Percentiles rank a stretch among this genome's conserved stretches.
Evolutionary conservation across 1,140 invertebrate genomes (phyloP).

Genomic region (Drosophila sp.): DNA sequence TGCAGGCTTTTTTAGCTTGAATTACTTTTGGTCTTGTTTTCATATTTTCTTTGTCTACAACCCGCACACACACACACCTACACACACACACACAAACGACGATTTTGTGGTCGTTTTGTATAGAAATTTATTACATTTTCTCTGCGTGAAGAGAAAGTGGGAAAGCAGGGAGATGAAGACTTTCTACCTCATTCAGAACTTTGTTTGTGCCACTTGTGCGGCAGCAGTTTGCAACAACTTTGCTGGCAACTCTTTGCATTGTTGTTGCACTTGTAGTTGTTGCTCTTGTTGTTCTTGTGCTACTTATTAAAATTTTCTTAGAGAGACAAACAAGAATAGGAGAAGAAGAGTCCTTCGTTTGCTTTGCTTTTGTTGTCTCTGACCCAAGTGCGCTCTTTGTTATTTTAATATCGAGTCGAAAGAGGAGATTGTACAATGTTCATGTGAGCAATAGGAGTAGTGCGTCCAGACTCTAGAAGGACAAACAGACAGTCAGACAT

Average conservation of each 20-base stretch:
- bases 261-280: conserved; percentile 24
- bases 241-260: conserved; percentile 45
- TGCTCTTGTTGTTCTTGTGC: conserved; percentile 31
- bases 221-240: conserved; percentile 52
- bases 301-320: conserved; percentile 60
- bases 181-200: conserved; percentile 53
- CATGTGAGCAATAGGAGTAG: conserved; percentile 5
- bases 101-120: conserved; percentile 75
- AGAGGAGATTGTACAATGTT: neutral
- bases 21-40: conserved; percentile 64
- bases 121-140: conserved; percentile 78
- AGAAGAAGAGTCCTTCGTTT: conserved; percentile 39
- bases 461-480: neutral
- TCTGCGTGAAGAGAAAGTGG: conserved; percentile 34
- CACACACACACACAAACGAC: conserved; percentile 30
- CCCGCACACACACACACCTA: conserved; percentile 31
- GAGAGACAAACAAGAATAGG: conserved; percentile 43
- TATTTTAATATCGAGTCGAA: conserved; percentile 49
- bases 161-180: conserved; percentile 22
- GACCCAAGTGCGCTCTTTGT: conserved; percentile 54
- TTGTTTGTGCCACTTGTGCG: conserved; percentile 55
- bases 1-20: conserved; percentile 49
- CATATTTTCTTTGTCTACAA: conserved; percentile 70
- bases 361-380: conserved; percentile 28
- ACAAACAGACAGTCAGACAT: conserved; percentile 5